These are phyloP conservation scores for Apostichopus japonicus DNA, from an alignment of 35 echinoderm and acorn worm species.

Conservation along the genomic window DNA sequence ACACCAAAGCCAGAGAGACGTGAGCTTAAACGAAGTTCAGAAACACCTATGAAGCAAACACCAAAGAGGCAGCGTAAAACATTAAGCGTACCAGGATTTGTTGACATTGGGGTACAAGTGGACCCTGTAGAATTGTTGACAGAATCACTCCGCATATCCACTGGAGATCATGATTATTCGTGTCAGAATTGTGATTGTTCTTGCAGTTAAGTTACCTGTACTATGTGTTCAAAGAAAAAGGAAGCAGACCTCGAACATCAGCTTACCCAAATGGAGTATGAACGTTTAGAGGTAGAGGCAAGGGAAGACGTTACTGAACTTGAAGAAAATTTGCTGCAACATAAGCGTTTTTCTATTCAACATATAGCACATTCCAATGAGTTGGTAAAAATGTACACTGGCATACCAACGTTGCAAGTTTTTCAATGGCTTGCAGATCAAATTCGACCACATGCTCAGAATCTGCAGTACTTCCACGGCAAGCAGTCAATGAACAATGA, in stretches of 20 bases:
- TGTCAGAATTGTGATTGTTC: too few relatives aligned
- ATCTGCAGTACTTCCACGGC: constrained; percentile 55
- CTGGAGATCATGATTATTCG: too few relatives aligned
- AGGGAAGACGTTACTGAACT: too few relatives aligned
- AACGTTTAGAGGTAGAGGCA: too few relatives aligned
- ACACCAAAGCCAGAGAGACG: background rate
- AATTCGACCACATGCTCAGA: constrained; percentile 21
- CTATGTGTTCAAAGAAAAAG: too few relatives aligned
- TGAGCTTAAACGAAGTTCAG: constrained; percentile 12
- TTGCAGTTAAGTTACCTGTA: too few relatives aligned
- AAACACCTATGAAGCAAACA: constrained; percentile 21
- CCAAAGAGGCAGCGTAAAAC: background rate
- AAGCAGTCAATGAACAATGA: constrained; percentile 18
- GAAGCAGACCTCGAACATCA: too few relatives aligned
- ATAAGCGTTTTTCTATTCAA: constrained; percentile 21
- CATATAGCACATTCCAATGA: constrained; percentile 49
- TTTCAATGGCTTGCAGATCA: constrained; percentile 57
- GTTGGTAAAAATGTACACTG: constrained; percentile 64
- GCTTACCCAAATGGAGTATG: too few relatives aligned
- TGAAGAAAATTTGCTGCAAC: background rate
- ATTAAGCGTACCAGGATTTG: too few relatives aligned
- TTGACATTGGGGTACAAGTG: too few relatives aligned
- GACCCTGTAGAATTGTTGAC: too few relatives aligned
- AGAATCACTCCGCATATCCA: too few relatives aligned
- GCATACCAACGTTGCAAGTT: constrained; percentile 39